These are phyloP conservation scores for Globodera rostochiensis DNA, from an alignment of 1,140 invertebrate species.

Conservation along the genomic window DNA sequence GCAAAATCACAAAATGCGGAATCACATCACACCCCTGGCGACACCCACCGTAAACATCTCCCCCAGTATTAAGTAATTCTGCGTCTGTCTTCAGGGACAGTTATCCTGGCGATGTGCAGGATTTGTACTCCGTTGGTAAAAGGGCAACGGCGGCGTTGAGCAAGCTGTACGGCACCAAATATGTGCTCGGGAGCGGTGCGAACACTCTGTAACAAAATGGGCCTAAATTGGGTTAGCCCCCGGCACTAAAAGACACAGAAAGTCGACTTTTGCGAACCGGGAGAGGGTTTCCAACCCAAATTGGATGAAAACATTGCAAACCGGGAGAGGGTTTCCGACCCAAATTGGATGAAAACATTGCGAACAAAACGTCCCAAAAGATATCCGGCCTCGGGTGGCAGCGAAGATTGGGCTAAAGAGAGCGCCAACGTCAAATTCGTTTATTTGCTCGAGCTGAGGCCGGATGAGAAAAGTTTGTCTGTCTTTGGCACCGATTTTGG, in stretches of 20 bases:
- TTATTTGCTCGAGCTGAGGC: conserved; percentile 60
- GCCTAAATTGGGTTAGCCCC: conserved; percentile 1
- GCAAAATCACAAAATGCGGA: no score
- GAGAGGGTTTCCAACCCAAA: no score
- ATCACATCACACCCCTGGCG: no score
- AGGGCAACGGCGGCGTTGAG: conserved; percentile 55
- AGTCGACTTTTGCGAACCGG: no score
- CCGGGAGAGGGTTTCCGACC: no score
- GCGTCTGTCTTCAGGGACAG: conserved; percentile 42
- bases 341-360: background rate
- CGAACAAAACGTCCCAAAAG: background rate
- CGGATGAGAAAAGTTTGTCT: conserved; percentile 63
- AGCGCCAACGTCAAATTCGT: conserved; percentile 61
- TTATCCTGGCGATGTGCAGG: conserved; percentile 64
- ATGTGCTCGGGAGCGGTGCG: conserved; percentile 61
- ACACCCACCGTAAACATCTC: no score
- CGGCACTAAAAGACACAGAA: no score
- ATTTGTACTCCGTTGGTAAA: conserved; percentile 64
- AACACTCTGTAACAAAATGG: conserved; percentile 15
- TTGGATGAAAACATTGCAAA: no score
- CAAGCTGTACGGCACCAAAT: conserved; percentile 63
- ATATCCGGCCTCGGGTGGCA: conserved; percentile 64
- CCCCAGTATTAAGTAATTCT: background rate
- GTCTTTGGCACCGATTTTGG: conserved; percentile 1
- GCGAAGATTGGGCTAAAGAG: conserved; percentile 64